Evolutionary conservation across 2,113 vertebrate genomes (phyloP).

Genomic region (Perca schrenkii): DNA sequence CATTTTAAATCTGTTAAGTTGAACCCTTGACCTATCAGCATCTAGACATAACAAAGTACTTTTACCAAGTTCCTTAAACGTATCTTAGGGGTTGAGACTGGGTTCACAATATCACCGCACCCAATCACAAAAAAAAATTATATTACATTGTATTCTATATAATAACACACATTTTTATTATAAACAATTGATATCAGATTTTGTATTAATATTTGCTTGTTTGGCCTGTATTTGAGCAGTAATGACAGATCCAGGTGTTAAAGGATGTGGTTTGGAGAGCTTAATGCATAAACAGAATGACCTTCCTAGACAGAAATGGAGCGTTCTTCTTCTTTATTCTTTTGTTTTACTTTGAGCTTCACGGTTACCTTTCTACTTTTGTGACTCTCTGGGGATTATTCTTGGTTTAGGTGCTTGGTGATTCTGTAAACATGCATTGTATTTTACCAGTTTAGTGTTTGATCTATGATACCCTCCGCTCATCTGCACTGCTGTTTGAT

Average conservation of each 20-base stretch:
- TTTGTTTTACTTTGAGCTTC: conserved; percentile 41
- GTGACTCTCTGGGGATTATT: conserved; percentile 50
- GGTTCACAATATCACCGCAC: background rate
- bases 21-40: background rate
- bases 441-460: conserved; percentile 44
- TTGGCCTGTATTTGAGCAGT: conserved; percentile 1
- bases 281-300: conserved; percentile 3
- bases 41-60: background rate
- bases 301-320: conserved; percentile 26
- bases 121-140: background rate
- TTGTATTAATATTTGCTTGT: background rate
- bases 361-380: conserved; percentile 23
- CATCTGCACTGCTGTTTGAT: conserved; percentile 50
- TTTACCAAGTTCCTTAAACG: background rate
- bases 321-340: conserved; percentile 5
- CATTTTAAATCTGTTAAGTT: background rate
- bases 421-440: conserved; percentile 55
- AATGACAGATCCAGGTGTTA: background rate
- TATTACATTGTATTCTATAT: background rate
- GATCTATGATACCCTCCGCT: conserved; percentile 44
- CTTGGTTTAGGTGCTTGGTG: conserved; percentile 60
- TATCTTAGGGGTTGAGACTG: background rate
- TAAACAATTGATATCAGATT: background rate
- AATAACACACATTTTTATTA: background rate
- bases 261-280: background rate